Evolutionary conservation across 2,113 vertebrate species (phyloP).

Genomic region (Phodopus roborovskii): DNA sequence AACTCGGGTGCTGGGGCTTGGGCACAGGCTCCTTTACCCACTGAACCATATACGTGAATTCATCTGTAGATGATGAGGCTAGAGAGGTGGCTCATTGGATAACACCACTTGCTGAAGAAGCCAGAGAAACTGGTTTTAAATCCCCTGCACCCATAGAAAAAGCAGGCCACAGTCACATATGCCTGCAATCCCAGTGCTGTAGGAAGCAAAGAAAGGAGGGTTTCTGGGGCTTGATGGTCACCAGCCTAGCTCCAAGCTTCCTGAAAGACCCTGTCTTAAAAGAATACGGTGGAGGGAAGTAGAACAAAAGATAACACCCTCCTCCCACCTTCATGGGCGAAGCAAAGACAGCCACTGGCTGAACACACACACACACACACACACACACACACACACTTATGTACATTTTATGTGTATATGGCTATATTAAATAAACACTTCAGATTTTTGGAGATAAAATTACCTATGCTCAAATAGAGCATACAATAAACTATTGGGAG

Average conservation of each 20-base stretch:
- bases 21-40: no score
- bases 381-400: background rate
- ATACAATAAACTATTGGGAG: background rate
- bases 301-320: no score
- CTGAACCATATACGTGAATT: background rate
- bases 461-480: background rate
- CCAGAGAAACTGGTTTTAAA: background rate
- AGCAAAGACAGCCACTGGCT: background rate
- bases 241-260: background rate
- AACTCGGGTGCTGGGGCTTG: background rate
- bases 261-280: background rate
- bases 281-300: background rate
- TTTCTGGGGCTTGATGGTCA: background rate
- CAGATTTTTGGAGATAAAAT: background rate
- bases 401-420: background rate
- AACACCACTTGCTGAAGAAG: background rate
- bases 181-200: background rate
- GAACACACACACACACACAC: background rate
- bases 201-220: background rate
- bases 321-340: no score
- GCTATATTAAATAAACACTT: background rate
- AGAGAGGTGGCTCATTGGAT: background rate
- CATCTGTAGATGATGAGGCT: background rate
- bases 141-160: background rate
- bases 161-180: background rate